Evolutionary conservation across 2,113 vertebrate genomes (phyloP).

Genomic region (Myocastor coypus): DNA sequence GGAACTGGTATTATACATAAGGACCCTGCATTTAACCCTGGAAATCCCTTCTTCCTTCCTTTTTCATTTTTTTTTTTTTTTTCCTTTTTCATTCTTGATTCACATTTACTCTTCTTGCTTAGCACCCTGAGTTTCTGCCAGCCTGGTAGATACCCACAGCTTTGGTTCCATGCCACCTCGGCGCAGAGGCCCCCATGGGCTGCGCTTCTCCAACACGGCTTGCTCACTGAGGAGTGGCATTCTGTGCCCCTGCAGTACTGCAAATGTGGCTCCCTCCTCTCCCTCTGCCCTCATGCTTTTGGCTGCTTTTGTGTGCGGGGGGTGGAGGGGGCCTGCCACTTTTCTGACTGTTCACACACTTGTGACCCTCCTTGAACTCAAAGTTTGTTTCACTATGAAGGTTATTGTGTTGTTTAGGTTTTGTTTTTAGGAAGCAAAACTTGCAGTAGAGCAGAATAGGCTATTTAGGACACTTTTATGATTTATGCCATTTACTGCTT

Average conservation of each 20-base stretch:
- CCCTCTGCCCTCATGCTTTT: background rate
- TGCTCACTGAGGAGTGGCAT: background rate
- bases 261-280: background rate
- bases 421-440: conserved; percentile 28
- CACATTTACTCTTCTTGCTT: background rate
- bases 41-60: background rate
- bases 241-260: background rate
- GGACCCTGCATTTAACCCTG: background rate
- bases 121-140: background rate
- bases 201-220: background rate
- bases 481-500: conserved; percentile 28
- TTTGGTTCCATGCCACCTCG: background rate
- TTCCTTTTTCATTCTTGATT: background rate
- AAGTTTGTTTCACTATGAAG: conserved; percentile 51
- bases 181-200: background rate
- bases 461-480: background rate
- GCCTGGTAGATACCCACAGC: background rate
- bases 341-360: background rate
- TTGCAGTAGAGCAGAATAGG: conserved; percentile 9
- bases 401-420: background rate
- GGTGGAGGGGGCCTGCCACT: too few relatives aligned
- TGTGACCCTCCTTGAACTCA: background rate
- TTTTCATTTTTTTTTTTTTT: too few relatives aligned
- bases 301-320: too few relatives aligned
- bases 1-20: background rate